Conservation (phyloP, 2,888 invertebrate species). For the Ptilodon capucinus region DNA sequence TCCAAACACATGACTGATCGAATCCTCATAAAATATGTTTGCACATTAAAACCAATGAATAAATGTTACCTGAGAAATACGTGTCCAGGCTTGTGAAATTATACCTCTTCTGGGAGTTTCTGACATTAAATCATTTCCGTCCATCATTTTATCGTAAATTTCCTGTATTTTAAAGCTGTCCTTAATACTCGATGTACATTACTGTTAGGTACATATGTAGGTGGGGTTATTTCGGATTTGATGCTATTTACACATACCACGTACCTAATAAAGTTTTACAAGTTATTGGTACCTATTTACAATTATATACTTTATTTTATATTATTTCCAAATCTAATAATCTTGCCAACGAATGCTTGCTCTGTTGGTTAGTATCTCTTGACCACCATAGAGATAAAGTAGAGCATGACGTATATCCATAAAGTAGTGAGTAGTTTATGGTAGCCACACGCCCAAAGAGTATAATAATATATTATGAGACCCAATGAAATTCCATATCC, state of each 20-base stretch:
- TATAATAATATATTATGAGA: too few species aligned
- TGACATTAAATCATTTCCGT: slow-evolving; percentile 86
- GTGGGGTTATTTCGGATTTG: slow-evolving; percentile 3
- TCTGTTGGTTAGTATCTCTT: too few species aligned
- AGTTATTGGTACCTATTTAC: slow-evolving; percentile 18
- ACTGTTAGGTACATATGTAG: slow-evolving; percentile 29
- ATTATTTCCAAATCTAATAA: too few species aligned
- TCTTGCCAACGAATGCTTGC: too few species aligned
- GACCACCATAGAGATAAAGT: too few species aligned
- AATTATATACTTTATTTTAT: slow-evolving; percentile 21
- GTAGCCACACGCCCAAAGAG: too few species aligned
- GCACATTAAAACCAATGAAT: background rate
- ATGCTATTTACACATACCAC: slow-evolving; percentile 31
- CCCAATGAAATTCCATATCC: too few species aligned
- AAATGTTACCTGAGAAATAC: slow-evolving; percentile 84
- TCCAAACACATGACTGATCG: background rate
- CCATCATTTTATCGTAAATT: slow-evolving; percentile 78
- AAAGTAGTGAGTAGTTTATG: too few species aligned
- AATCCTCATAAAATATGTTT: background rate
- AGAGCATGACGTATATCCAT: too few species aligned
- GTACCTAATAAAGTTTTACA: slow-evolving; percentile 24
- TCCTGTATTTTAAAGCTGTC: slow-evolving; percentile 28
- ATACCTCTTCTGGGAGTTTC: slow-evolving; percentile 83
- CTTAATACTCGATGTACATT: slow-evolving; percentile 41
- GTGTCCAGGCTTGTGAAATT: slow-evolving; percentile 85